phyloP scores from a whole-genome alignment of 2,888 invertebrate species.

The Cataglyphis cursor region DNA sequence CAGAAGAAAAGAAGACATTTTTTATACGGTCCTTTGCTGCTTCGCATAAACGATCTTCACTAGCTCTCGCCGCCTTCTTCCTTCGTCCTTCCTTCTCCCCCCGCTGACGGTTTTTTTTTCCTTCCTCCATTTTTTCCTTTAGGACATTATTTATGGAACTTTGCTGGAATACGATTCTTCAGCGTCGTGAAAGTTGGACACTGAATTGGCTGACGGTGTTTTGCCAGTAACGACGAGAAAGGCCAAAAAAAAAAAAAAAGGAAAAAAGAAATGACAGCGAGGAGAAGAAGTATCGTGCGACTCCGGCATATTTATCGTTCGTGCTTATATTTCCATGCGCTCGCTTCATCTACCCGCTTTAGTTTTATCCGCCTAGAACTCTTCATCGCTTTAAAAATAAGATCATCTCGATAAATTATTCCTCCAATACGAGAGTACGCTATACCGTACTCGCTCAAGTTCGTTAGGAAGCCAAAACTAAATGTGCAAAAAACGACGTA shows the following conservation, averaged over 20 bases:
- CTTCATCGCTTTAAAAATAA: conserved; percentile 12
- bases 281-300: conserved; percentile 43
- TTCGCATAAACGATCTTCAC: conserved; percentile 55
- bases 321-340: conserved; percentile 29
- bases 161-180: conserved; percentile 57
- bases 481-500: neutral
- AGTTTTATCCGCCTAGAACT: neutral
- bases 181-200: conserved; percentile 64
- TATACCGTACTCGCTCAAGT: neutral
- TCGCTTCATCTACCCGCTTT: conserved; percentile 13
- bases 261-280: conserved; percentile 36
- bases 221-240: conserved; percentile 67
- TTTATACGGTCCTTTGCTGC: conserved; percentile 44
- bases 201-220: conserved; percentile 71
- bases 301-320: conserved; percentile 47
- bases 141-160: conserved; percentile 73
- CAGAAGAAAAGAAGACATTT: conserved; percentile 55
- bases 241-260: conserved; percentile 24
- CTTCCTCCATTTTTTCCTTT: conserved; percentile 60
- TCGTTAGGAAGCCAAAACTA: neutral
- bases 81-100: conserved; percentile 52
- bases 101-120: conserved; percentile 23
- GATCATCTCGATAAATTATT: conserved; percentile 2
- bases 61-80: conserved; percentile 49
- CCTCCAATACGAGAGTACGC: neutral